A percentile compares a stretch with the other conserved stretches of the same genome.
Conservation (phyloP, 2,888 invertebrate species). For the Himalopsyche anomala region DNA sequence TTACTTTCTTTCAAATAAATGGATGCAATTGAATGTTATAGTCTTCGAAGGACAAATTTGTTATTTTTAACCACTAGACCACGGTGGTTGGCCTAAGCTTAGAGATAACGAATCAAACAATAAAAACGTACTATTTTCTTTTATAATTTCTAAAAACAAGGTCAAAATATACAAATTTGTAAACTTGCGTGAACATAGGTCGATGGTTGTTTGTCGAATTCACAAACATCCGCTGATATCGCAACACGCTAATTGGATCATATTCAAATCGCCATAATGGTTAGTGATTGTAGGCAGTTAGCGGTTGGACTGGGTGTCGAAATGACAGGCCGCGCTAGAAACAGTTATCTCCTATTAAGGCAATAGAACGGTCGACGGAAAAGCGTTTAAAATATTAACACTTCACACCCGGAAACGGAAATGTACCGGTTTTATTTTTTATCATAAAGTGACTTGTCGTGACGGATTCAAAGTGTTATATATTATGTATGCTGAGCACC, state of each 20-base stretch:
- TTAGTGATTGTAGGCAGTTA: slow-evolving; percentile 4
- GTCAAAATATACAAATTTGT: not conserved
- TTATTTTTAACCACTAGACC: too few relatives aligned
- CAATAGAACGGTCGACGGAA: slow-evolving; percentile 22
- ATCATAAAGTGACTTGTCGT: not conserved
- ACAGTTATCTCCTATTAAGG: slow-evolving; percentile 26
- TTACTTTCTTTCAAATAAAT: too few relatives aligned
- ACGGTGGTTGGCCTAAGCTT: too few relatives aligned
- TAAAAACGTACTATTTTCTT: not conserved
- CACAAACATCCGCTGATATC: not conserved
- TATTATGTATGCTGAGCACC: not conserved
- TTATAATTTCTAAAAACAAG: not conserved
- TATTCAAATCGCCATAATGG: slow-evolving; percentile 3
- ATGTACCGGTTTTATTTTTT: slow-evolving; percentile 8
- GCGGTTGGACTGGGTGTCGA: slow-evolving; percentile 17
- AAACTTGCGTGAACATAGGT: not conserved
- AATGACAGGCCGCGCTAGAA: slow-evolving; percentile 11
- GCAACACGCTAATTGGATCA: slow-evolving; percentile 2
- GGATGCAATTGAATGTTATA: too few relatives aligned
- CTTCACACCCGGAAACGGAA: slow-evolving; percentile 26
- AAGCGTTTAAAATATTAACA: slow-evolving; percentile 33
- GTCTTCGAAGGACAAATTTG: too few relatives aligned
- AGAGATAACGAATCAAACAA: not conserved
- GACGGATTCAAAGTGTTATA: not conserved
- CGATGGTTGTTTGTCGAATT: not conserved